Base-by-base conservation (phyloP, 2,113 vertebrate genomes). In the Halcyon malimbica region DNA sequence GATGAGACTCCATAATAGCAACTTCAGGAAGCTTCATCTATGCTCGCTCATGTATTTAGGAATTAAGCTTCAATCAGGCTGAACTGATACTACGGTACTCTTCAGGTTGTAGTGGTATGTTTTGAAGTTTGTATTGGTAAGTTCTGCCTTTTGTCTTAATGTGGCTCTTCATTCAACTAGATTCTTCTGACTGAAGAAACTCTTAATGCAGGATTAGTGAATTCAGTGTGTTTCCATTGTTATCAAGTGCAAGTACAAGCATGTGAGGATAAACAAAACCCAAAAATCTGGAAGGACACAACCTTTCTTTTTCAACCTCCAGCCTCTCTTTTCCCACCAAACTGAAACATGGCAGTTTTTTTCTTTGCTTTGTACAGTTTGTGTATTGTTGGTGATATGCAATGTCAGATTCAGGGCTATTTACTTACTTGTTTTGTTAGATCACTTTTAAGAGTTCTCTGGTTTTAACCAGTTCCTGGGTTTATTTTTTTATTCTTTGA, bases 401-500 rank as follows among this genome's bases (percentile, higher is more conserved):
- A 69, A 41, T 35, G 10, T 69, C 50, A 65, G 54, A 81, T 64
- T 67, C 21, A 16, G 28, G 7, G 6, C 31, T 90, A 21, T 42
- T 63, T 85, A 46, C 13, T 41, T 51, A 33, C 6, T 42, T 59
- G 6, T n/a, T 85, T 1, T 63, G 35, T 67, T 28, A 68, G 10
- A 19, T 81, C 2, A n/a, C 37, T 67, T 67, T 19, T 51, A 74
- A 86, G 57, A 69, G 2, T 8, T 73, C 87, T 85, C 31, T 67
- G 10, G 5, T 94, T 76, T 70, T 51, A 26, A 70, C 4, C 13
- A 1, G 8, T 75, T 64, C 16, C 31, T 23, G 10, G 85, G 6
- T 80, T 94, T 73, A 42, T 96, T 35, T 63, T 92, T 89, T 77
- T 82, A 31, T 57, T 37, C 10, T 78, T 93, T 86, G 20, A 42